A percentile compares a stretch with the other conserved stretches of the same genome.
phyloP scores from a whole-genome alignment of 2,797 vertebrate species.

The Coccyzus lansbergi region DNA sequence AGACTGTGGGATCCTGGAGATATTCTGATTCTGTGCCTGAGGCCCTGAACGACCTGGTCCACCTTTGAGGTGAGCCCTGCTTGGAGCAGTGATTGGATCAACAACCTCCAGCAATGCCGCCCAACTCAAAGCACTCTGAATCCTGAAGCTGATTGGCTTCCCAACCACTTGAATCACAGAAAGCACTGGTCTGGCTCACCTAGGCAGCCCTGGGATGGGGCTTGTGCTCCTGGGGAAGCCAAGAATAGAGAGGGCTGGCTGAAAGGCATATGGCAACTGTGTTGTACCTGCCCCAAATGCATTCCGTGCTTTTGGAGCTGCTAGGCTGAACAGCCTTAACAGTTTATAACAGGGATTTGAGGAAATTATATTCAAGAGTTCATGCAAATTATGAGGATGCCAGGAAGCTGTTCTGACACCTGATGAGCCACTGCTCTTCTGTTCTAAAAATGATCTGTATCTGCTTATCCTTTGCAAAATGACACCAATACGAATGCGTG shows the following conservation, averaged over 20 bases:
- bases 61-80: neutral
- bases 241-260: neutral
- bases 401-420: slow-evolving; percentile 24
- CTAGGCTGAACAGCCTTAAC: neutral
- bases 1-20: neutral
- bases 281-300: neutral
- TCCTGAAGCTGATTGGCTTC: neutral
- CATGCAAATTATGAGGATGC: neutral
- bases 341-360: neutral
- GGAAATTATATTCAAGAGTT: neutral
- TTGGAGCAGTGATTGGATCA: neutral
- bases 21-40: neutral
- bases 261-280: neutral
- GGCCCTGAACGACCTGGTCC: neutral
- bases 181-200: neutral
- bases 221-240: neutral
- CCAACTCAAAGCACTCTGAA: neutral
- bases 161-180: fast-evolving
- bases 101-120: neutral
- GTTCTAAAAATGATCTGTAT: slow-evolving; percentile 24
- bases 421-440: neutral
- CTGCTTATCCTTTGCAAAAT: slow-evolving; percentile 27
- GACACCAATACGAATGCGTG: neutral
- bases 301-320: neutral
- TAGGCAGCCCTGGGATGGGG: neutral